phyloP scores from a whole-genome alignment of 2,888 invertebrate species.

The Lasioglossum zephyrum region DNA sequence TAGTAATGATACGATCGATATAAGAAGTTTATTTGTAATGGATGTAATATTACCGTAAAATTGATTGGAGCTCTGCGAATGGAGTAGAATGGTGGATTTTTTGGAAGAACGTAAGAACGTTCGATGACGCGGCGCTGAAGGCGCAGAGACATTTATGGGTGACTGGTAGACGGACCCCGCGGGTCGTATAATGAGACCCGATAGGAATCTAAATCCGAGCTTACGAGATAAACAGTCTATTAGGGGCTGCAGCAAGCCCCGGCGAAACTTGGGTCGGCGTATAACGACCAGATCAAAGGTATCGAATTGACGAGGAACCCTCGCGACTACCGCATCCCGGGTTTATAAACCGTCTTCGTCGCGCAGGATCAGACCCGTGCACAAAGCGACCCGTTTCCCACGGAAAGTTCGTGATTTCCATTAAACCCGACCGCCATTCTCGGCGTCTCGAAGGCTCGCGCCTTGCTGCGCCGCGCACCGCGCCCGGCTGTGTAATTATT shows the following conservation, averaged over 20 bases:
- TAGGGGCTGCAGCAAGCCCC: slow-evolving; percentile 70
- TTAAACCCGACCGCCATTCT: neutral
- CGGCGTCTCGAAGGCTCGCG: neutral
- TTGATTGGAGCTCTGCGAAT: neutral
- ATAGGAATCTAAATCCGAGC: slow-evolving; percentile 80
- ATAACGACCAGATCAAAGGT: slow-evolving; percentile 81
- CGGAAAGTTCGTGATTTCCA: slow-evolving; percentile 8
- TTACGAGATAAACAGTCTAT: slow-evolving; percentile 82
- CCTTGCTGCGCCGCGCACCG: neutral
- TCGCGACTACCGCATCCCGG: slow-evolving; percentile 46
- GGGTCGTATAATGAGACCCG: slow-evolving; percentile 67
- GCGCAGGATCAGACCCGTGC: slow-evolving; percentile 25
- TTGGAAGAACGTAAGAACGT: neutral
- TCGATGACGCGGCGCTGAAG: neutral
- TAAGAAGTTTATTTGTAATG: too few species aligned
- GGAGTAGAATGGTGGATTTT: neutral
- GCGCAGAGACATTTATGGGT: neutral
- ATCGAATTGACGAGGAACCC: slow-evolving; percentile 76
- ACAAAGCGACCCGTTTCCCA: slow-evolving; percentile 3
- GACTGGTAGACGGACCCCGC: slow-evolving; percentile 9
- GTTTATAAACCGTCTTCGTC: slow-evolving; percentile 64
- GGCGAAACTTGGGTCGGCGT: slow-evolving; percentile 61
- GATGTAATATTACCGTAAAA: too few species aligned
- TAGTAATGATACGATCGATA: too few species aligned
- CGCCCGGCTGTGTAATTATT: neutral